These are phyloP conservation scores for Entomyzon cyanotis DNA, from an alignment of 2,113 vertebrate species.

Conservation along the genomic window DNA sequence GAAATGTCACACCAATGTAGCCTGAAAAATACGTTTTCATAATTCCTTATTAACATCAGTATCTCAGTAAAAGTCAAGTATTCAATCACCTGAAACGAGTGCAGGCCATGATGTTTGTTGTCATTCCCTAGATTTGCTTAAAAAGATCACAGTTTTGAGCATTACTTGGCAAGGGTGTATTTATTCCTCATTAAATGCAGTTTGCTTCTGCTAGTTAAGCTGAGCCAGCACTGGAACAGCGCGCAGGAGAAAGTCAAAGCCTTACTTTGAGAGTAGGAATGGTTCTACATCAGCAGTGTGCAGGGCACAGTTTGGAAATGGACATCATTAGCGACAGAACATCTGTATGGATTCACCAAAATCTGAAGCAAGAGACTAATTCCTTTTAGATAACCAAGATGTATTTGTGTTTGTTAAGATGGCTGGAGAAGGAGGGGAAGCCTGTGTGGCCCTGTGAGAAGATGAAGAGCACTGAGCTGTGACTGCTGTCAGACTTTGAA, in stretches of 20 bases:
- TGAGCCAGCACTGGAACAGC: background rate
- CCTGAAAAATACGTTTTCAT: background rate
- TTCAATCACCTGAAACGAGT: background rate
- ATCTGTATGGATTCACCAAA: background rate
- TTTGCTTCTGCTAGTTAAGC: background rate
- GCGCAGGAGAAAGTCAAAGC: background rate
- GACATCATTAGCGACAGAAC: background rate
- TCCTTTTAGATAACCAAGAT: background rate
- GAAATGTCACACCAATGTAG: background rate
- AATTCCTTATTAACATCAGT: background rate
- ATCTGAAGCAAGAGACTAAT: background rate
- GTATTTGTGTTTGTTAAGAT: background rate
- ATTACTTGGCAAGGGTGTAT: background rate
- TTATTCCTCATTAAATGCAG: background rate
- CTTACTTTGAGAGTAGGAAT: background rate
- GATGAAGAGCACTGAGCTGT: background rate
- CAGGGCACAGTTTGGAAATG: background rate
- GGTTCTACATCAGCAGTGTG: background rate
- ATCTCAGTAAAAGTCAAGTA: slow-evolving; percentile 34
- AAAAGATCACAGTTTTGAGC: background rate
- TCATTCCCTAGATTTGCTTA: background rate
- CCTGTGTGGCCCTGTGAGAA: background rate
- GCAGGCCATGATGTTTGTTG: background rate
- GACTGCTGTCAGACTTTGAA: background rate
- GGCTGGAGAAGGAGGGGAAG: background rate